Percentiles rank a stretch among this genome's conserved stretches.
Conservation (phyloP, 2,888 invertebrate genomes). For the Seira sanloemensis region DNA sequence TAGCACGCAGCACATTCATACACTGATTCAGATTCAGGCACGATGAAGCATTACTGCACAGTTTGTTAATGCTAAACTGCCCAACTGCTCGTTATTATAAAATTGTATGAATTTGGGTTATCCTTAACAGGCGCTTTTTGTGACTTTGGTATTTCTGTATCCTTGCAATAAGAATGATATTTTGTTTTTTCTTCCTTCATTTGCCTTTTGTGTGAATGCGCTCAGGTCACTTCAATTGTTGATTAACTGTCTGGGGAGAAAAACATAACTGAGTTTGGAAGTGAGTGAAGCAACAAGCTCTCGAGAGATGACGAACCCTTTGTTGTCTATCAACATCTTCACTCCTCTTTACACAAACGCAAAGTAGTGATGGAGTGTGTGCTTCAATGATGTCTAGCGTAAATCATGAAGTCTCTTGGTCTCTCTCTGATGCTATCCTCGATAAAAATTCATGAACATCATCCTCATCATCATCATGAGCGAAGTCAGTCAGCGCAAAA, state of each 20-base stretch:
- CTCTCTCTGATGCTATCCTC: slow-evolving; percentile 60
- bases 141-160: too few relatives aligned
- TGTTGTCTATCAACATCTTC: slow-evolving; percentile 48
- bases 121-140: too few relatives aligned
- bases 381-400: slow-evolving; percentile 62
- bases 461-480: slow-evolving; percentile 12
- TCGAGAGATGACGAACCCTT: slow-evolving; percentile 46
- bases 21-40: too few relatives aligned
- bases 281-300: slow-evolving; percentile 4
- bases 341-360: slow-evolving; percentile 19
- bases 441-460: slow-evolving; percentile 64
- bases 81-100: too few relatives aligned
- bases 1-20: too few relatives aligned
- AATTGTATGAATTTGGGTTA: too few relatives aligned
- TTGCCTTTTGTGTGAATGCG: too few relatives aligned
- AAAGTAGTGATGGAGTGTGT: slow-evolving; percentile 44
- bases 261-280: slow-evolving; percentile 27
- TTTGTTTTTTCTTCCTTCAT: too few relatives aligned
- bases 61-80: too few relatives aligned
- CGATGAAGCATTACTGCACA: too few relatives aligned
- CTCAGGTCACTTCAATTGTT: neutral
- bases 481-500: neutral
- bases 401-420: slow-evolving; percentile 56
- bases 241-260: slow-evolving; percentile 19
- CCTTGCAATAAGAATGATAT: too few relatives aligned